These are phyloP conservation scores for Orthonyx spaldingii DNA, from an alignment of 2,113 vertebrate genomes.

Conservation along the genomic window DNA sequence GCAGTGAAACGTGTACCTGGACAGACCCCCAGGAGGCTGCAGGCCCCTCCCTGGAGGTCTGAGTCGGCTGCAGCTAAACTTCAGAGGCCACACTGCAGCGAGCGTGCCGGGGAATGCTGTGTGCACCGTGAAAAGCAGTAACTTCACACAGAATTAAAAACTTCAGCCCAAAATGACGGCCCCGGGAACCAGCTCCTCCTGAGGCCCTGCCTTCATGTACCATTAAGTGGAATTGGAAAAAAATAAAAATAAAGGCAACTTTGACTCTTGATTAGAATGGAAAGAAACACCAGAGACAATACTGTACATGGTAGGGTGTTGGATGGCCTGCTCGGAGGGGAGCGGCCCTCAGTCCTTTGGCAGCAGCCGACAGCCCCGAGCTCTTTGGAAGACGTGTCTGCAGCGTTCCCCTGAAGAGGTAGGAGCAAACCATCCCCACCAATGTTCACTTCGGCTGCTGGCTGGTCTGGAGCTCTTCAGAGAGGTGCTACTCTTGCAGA, in stretches of 20 bases:
- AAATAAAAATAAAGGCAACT: neutral
- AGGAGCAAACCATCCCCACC: slow-evolving; percentile 34
- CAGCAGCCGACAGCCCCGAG: slow-evolving; percentile 2
- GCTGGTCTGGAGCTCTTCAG: neutral
- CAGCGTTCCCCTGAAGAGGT: slow-evolving; percentile 34
- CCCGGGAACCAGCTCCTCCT: slow-evolving; percentile 27
- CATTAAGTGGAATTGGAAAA: neutral
- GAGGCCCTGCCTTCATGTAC: slow-evolving; percentile 66
- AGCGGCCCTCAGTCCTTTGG: slow-evolving; percentile 4
- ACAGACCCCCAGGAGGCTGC: neutral
- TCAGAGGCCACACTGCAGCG: neutral
- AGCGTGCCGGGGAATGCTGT: neutral
- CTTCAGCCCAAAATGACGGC: neutral
- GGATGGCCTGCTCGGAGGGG: neutral
- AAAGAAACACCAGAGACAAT: neutral
- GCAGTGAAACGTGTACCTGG: slow-evolving; percentile 40
- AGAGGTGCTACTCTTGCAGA: neutral
- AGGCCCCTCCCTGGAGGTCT: neutral
- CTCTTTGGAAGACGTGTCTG: slow-evolving; percentile 47
- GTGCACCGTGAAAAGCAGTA: neutral
- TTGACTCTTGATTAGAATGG: slow-evolving; percentile 6
- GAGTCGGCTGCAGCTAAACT: neutral
- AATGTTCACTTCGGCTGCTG: neutral
- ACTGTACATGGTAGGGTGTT: slow-evolving; percentile 36
- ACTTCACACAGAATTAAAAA: slow-evolving; percentile 10